A percentile compares a stretch with the other conserved stretches of the same genome.
Conservation (phyloP, 2,888 invertebrate species). For the Pyrochroa serraticornis region DNA sequence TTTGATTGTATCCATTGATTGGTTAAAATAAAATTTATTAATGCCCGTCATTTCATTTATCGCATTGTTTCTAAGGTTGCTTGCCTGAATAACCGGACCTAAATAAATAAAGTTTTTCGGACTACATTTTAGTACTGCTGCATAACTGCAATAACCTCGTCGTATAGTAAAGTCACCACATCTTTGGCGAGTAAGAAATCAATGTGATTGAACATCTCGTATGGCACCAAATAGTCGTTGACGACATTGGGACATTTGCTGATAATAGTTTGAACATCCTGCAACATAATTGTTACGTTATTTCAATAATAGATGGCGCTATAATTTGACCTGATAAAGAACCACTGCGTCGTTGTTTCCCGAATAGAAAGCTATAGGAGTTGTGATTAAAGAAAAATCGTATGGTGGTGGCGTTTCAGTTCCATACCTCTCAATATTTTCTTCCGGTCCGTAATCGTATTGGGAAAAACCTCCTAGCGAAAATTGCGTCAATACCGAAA, state of each 20-base stretch:
- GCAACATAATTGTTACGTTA: not conserved
- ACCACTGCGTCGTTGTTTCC: not conserved
- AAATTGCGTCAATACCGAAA: not conserved
- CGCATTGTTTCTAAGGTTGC: too few relatives aligned
- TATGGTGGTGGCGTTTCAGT: not conserved
- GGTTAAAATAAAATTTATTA: too few relatives aligned
- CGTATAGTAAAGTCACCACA: not conserved
- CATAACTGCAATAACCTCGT: not conserved
- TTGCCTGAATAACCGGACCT: too few relatives aligned
- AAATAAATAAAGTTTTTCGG: not conserved
- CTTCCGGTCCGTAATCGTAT: not conserved
- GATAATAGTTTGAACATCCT: not conserved
- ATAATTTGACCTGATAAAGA: not conserved
- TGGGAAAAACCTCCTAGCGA: not conserved
- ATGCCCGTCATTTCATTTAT: too few relatives aligned
- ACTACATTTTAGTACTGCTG: not conserved
- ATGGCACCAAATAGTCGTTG: constrained; percentile 27
- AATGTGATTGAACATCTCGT: constrained; percentile 37
- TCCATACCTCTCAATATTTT: not conserved
- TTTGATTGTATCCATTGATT: too few relatives aligned
- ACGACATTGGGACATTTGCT: constrained; percentile 53
- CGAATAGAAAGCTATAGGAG: not conserved
- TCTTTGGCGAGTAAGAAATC: constrained; percentile 40
- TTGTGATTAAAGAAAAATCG: not conserved
- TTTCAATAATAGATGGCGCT: not conserved